phyloP scores from a whole-genome alignment of 2,888 invertebrate species.

The Copidosoma aretas region DNA sequence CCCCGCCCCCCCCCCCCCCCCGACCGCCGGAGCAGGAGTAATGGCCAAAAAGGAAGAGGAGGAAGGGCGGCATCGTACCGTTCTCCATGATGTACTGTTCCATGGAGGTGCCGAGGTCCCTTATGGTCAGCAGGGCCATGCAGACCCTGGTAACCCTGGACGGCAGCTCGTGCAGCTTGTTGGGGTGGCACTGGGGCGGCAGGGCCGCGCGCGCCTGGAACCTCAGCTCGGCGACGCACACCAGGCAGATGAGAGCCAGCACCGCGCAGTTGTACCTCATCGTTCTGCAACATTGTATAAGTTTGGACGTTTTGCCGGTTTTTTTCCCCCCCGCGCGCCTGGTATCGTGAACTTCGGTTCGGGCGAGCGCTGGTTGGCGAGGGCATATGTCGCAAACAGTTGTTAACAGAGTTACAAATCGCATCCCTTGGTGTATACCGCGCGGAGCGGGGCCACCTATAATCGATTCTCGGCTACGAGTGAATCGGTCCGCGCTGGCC shows the following conservation, averaged over 20 bases:
- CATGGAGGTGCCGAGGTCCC: constrained; percentile 70
- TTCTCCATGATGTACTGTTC: constrained; percentile 67
- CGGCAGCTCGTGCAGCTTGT: constrained; percentile 69
- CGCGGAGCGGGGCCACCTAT: too few species aligned
- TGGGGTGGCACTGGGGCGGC: constrained; percentile 68
- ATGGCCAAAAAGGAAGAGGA: background rate
- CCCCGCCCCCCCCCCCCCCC: background rate
- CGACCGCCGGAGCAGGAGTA: background rate
- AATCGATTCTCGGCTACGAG: too few species aligned
- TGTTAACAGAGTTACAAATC: too few species aligned
- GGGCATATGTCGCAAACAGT: too few species aligned
- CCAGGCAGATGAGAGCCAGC: constrained; percentile 9
- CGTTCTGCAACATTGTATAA: background rate
- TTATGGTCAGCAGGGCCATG: constrained; percentile 71
- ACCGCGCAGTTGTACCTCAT: constrained; percentile 13
- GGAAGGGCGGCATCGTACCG: constrained; percentile 55
- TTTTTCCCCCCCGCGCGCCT: too few species aligned
- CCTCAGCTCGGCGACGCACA: background rate
- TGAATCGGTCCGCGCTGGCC: too few species aligned
- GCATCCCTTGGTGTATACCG: too few species aligned
- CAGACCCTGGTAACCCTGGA: constrained; percentile 71
- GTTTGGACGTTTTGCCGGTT: background rate
- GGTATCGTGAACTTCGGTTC: too few species aligned
- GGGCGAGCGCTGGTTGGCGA: too few species aligned
- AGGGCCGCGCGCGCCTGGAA: constrained; percentile 41